Evolutionary conservation across 1,140 invertebrate species (phyloP).

Genomic region (Euglossa dilemma): DNA sequence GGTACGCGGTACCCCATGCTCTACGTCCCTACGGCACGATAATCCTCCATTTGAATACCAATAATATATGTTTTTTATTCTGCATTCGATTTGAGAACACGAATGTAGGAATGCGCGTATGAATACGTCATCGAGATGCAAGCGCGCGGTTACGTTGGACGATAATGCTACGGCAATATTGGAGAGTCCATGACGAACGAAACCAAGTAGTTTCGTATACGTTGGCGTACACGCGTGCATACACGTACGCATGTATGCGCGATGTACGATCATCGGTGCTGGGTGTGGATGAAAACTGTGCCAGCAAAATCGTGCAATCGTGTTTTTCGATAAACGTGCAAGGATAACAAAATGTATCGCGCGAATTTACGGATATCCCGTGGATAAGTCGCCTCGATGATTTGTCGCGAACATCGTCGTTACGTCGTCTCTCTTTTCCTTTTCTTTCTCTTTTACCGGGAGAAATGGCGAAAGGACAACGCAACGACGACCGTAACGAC

Average conservation of each 20-base stretch:
- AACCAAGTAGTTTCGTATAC: conserved; percentile 47
- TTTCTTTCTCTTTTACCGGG: neutral
- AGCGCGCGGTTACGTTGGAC: conserved; percentile 61
- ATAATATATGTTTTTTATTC: conserved; percentile 75
- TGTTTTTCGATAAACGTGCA: conserved; percentile 55
- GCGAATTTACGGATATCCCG: conserved; percentile 65
- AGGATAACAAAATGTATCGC: conserved; percentile 43
- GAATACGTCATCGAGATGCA: conserved; percentile 57
- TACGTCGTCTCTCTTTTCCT: neutral
- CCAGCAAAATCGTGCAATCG: conserved; percentile 42
- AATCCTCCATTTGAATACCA: conserved; percentile 83
- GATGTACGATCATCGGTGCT: conserved; percentile 34
- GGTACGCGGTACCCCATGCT: conserved; percentile 66
- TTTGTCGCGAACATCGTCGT: conserved; percentile 26
- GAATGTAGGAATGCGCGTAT: conserved; percentile 40
- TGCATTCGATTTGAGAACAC: conserved; percentile 49
- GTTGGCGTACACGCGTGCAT: neutral
- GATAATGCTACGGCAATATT: conserved; percentile 73
- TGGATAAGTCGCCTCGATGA: conserved; percentile 27
- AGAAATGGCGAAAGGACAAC: too few species aligned
- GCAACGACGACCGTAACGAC: neutral
- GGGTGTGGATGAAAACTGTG: conserved; percentile 52
- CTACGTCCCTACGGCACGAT: conserved; percentile 67
- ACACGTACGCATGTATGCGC: neutral
- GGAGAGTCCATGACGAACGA: conserved; percentile 78